Conservation (phyloP, 2,113 vertebrate genomes). For the Engystomops pustulosus region DNA sequence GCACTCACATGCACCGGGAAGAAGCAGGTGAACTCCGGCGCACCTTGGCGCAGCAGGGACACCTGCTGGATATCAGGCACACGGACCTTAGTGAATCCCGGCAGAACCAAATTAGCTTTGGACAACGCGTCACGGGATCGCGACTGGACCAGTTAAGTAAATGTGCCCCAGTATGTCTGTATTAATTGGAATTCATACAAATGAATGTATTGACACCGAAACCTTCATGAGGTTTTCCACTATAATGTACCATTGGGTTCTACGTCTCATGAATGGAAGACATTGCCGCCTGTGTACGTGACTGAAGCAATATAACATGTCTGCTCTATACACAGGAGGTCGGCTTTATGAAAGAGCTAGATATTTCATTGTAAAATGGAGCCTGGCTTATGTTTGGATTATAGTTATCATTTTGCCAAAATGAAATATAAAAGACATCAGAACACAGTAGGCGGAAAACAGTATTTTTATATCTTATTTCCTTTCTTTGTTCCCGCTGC, state of each 20-base stretch:
- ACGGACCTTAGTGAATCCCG: too few species aligned
- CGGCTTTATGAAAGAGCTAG: slow-evolving; percentile 22
- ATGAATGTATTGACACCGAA: not conserved
- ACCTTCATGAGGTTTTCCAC: not conserved
- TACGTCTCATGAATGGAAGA: not conserved
- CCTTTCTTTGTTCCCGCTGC: slow-evolving; percentile 40
- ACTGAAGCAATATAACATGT: not conserved
- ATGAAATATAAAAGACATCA: slow-evolving; percentile 59
- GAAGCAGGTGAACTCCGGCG: too few species aligned
- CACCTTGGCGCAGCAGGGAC: too few species aligned
- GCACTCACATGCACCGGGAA: too few species aligned
- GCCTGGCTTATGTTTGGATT: slow-evolving; percentile 52
- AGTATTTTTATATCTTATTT: slow-evolving; percentile 55
- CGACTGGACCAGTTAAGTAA: too few species aligned
- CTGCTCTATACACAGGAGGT: not conserved
- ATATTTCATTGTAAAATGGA: slow-evolving; percentile 43
- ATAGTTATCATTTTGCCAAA: slow-evolving; percentile 55
- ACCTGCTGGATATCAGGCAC: too few species aligned
- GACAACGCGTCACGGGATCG: too few species aligned
- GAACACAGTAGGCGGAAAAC: slow-evolving; percentile 42
- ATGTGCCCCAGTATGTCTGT: too few species aligned
- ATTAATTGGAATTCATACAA: too few species aligned
- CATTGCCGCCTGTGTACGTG: not conserved
- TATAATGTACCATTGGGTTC: not conserved
- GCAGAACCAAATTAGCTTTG: too few species aligned